A percentile compares a stretch with the other conserved stretches of the same genome.
phyloP scores from a whole-genome alignment of 92 coral and sea anemone species.

The Plumapathes pennacea region DNA sequence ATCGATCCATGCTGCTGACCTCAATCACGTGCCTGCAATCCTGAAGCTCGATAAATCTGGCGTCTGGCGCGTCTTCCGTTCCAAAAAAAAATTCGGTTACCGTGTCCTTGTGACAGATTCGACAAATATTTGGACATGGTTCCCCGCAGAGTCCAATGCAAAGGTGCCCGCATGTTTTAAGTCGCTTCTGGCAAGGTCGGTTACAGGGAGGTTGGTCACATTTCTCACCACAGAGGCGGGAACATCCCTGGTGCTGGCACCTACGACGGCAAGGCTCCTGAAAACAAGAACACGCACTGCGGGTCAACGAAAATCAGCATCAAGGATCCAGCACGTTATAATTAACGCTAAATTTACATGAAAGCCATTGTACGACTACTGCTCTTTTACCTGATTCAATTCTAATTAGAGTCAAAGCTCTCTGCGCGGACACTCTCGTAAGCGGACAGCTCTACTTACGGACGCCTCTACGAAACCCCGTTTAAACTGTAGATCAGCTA shows the following conservation, averaged over 20 bases:
- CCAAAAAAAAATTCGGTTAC: constrained; percentile 85
- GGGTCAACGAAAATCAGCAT: too few species aligned
- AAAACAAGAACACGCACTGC: neutral
- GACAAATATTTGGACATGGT: constrained; percentile 81
- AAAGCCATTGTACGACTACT: too few species aligned
- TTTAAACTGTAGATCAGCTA: too few species aligned
- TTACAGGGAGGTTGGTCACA: constrained; percentile 81
- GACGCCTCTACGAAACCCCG: too few species aligned
- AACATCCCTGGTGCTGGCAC: constrained; percentile 57
- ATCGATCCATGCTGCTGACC: constrained; percentile 68
- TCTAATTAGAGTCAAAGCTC: too few species aligned
- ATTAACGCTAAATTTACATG: too few species aligned
- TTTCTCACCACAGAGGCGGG: constrained; percentile 64
- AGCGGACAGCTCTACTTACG: too few species aligned
- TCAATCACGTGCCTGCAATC: constrained; percentile 88
- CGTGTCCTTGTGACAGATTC: constrained; percentile 64
- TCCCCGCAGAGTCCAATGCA: constrained; percentile 94
- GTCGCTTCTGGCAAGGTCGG: constrained; percentile 51
- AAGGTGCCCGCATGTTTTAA: constrained; percentile 47
- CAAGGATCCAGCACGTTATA: too few species aligned
- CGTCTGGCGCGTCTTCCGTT: constrained; percentile 60
- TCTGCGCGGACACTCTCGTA: too few species aligned
- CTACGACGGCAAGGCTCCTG: constrained; percentile 73
- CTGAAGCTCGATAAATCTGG: constrained; percentile 70
- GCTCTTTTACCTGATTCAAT: too few species aligned